A percentile compares a stretch with the other conserved stretches of the same genome.
These are phyloP conservation scores for Ferdinandea cuprea DNA, from an alignment of 2,888 invertebrate genomes.

Conservation along the genomic window DNA sequence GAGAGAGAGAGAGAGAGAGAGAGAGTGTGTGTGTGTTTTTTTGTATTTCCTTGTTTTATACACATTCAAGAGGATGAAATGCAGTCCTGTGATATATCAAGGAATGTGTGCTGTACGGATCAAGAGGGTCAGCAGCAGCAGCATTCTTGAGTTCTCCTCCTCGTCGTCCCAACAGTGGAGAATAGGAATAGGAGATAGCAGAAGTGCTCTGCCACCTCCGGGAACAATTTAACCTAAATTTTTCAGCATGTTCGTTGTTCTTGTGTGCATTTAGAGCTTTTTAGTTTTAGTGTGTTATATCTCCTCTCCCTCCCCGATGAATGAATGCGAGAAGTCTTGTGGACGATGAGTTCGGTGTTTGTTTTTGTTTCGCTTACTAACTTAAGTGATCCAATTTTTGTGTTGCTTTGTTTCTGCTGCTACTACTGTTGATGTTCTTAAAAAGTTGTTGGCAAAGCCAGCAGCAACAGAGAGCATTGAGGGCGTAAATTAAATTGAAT, in stretches of 20 bases:
- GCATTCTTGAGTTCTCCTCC: constrained; percentile 50
- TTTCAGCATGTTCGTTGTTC: constrained; percentile 2
- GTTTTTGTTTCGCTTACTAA: constrained; percentile 38
- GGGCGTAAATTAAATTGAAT: constrained; percentile 53
- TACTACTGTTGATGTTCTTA: constrained; percentile 30
- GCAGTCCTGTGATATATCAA: constrained; percentile 1
- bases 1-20: too few relatives aligned
- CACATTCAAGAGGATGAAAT: constrained; percentile 35
- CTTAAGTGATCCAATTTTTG: constrained; percentile 62
- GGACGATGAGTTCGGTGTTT: constrained; percentile 7
- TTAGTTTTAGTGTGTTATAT: neutral
- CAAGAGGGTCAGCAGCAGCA: constrained; percentile 48
- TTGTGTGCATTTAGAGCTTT: constrained; percentile 43
- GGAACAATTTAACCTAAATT: constrained; percentile 73
- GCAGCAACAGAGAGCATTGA: constrained; percentile 16
- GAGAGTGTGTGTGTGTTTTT: constrained; percentile 46
- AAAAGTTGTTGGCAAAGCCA: constrained; percentile 29
- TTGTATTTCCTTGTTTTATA: neutral
- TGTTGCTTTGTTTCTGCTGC: constrained; percentile 33
- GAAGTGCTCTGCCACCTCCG: constrained; percentile 55
- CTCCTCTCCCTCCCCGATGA: constrained; percentile 18
- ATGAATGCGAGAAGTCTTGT: constrained; percentile 41
- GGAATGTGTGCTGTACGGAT: constrained; percentile 17
- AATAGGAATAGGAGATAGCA: constrained; percentile 5
- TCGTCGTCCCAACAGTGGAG: constrained; percentile 46